These are phyloP conservation scores for Armadillidium nasatum DNA, from an alignment of 1,140 invertebrate species.

Conservation along the genomic window DNA sequence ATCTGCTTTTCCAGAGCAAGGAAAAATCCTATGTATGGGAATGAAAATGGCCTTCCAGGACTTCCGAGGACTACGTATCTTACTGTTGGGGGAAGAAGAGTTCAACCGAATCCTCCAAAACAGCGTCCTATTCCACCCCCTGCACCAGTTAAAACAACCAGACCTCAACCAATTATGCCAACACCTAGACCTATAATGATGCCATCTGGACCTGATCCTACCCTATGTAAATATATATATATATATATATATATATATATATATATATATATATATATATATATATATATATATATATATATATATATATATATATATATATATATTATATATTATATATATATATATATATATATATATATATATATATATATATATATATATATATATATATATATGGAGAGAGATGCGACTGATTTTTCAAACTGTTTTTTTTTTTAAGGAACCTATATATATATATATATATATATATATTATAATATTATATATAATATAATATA, in stretches of 20 bases:
- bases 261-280: slow-evolving; percentile 21
- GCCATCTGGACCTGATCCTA: slow-evolving; percentile 24
- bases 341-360: too few species aligned
- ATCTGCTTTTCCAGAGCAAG: too few species aligned
- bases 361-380: too few species aligned
- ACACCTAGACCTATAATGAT: slow-evolving; percentile 17
- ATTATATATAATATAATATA: too few species aligned
- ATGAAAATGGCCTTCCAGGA: slow-evolving; percentile 26
- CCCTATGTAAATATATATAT: slow-evolving; percentile 23
- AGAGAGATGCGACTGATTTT: too few species aligned
- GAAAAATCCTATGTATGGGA: slow-evolving; percentile 24
- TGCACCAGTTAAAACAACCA: not conserved
- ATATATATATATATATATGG: too few species aligned
- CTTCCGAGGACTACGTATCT: slow-evolving; percentile 27
- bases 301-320: slow-evolving; percentile 18
- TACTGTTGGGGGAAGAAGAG: not conserved
- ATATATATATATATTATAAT: too few species aligned
- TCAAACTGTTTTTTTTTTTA: too few species aligned
- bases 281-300: slow-evolving; percentile 16
- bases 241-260: slow-evolving; percentile 21
- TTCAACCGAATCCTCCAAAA: slow-evolving; percentile 2
- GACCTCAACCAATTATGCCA: not conserved
- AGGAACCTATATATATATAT: too few species aligned
- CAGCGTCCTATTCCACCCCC: not conserved
- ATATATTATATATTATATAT: not conserved